Evolutionary conservation across 2,797 vertebrate genomes (phyloP).

Genomic region (Sebastes minor): DNA sequence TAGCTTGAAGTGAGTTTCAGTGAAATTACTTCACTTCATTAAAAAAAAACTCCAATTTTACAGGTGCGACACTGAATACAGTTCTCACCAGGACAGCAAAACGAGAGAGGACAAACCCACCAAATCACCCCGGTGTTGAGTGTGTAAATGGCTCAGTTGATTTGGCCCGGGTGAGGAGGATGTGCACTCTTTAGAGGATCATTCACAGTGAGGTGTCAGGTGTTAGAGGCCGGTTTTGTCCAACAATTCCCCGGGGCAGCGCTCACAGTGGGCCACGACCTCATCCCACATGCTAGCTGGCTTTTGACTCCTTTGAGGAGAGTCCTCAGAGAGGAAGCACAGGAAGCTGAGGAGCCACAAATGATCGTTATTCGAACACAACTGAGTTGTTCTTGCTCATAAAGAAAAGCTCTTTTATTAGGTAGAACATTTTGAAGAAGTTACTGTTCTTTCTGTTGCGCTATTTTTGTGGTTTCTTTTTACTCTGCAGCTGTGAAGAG

Average conservation of each 20-base stretch:
- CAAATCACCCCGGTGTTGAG: slow-evolving; percentile 3
- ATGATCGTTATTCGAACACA: slow-evolving; percentile 5
- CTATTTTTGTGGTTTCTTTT: background rate
- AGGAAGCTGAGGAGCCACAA: slow-evolving; percentile 6
- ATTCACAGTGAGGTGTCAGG: slow-evolving; percentile 70
- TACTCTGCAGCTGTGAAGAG: background rate
- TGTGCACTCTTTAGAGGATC: slow-evolving; percentile 53
- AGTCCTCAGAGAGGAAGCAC: slow-evolving; percentile 12
- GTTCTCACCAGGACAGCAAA: background rate
- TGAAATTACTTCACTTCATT: background rate
- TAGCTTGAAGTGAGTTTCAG: background rate
- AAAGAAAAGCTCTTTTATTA: background rate
- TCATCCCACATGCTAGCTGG: slow-evolving; percentile 30
- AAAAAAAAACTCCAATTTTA: background rate
- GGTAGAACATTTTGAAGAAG: background rate
- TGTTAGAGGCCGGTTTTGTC: slow-evolving; percentile 45
- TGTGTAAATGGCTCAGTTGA: slow-evolving; percentile 56
- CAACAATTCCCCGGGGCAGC: slow-evolving; percentile 13
- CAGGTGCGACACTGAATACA: background rate
- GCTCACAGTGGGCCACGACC: slow-evolving; percentile 22
- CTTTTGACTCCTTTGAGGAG: slow-evolving; percentile 26
- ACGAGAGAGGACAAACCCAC: background rate
- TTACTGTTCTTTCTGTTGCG: background rate
- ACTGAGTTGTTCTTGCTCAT: background rate
- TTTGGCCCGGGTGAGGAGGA: slow-evolving; percentile 51